Base-by-base conservation (phyloP, 1,140 invertebrate species). In the Drosophila navojoa region DNA sequence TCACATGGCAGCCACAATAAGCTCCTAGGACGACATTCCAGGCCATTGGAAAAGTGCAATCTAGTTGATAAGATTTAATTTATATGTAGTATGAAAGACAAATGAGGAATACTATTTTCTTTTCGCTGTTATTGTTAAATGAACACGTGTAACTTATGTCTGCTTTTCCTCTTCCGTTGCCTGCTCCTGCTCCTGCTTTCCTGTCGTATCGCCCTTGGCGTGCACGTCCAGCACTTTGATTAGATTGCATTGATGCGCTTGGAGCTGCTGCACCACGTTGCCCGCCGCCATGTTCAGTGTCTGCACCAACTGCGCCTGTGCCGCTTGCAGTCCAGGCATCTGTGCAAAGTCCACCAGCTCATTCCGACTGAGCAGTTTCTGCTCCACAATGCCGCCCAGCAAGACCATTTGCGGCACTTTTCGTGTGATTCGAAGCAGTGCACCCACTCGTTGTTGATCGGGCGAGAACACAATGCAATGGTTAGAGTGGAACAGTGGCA, bases 331-430 rank as follows among this genome's bases (percentile, higher is more conserved):
- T 81, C 94, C 94, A 1, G 94, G 94, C 78, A 95, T 92, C 79
- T 93, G 92, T 53, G 95, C 94, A 71, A 94, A 95, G 69, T 93
- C 93, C 32, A 95, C 71, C 16, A 96, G 93, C 73, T 96, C 95
- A 84, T 95, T 94, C 52, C 93, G 93, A 38, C 93, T 94, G 29
- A 96, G 71, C n/a, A 96, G 91, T 54, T 92, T 94, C 47, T 94
- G 94, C 72, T 96, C 94, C 54, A 95, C 93, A 68, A 96, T 94
- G 29, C 94, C 95, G 80, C 95, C 95, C 80, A 96, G 86, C 11
- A 96, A 90, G 75, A 95, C 87, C 71, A 96, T 81, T 81, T 95
- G 94, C 4, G 94, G 95, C 45, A 93, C 92, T 76, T 94, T 95
- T 44, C 93, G 95, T 1, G 94, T 77, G 45, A 94, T 93, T 79